Conservation (phyloP, 2,797 vertebrate genomes). For the Stomatorhinus walkeri region DNA sequence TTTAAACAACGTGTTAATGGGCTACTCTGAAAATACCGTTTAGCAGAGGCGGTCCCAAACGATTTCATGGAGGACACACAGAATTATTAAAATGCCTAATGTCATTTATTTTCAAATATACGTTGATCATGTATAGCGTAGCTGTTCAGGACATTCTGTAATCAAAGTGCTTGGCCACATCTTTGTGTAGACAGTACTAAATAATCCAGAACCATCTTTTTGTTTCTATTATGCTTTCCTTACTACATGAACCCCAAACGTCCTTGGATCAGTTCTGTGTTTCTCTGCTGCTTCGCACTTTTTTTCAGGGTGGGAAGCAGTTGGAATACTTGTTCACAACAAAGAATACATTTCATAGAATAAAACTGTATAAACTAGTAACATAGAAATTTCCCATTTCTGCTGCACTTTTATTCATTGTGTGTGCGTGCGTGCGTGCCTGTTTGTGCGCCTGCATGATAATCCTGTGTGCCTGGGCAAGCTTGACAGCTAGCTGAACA, state of each 20-base stretch:
- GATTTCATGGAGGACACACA: background rate
- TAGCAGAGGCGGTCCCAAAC: background rate
- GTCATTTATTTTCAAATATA: background rate
- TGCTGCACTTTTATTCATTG: background rate
- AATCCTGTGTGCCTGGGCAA: background rate
- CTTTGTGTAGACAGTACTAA: background rate
- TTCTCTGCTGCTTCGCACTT: background rate
- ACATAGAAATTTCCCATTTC: background rate
- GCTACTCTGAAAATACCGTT: background rate
- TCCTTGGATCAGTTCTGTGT: background rate
- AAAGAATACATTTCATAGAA: background rate
- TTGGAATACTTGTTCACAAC: background rate
- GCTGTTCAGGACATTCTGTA: background rate
- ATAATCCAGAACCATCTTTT: background rate
- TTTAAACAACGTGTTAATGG: background rate
- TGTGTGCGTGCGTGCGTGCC: background rate
- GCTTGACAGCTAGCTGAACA: background rate
- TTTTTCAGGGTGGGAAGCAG: background rate
- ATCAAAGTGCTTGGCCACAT: background rate
- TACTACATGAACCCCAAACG: background rate
- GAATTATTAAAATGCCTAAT: background rate
- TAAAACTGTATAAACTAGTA: background rate
- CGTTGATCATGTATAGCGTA: background rate
- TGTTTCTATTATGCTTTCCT: background rate
- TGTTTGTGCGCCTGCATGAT: background rate